A percentile compares a stretch with the other conserved stretches of the same genome.
Conservation (phyloP, 1,140 invertebrate species). For the Leptestheria dahalacensis region DNA sequence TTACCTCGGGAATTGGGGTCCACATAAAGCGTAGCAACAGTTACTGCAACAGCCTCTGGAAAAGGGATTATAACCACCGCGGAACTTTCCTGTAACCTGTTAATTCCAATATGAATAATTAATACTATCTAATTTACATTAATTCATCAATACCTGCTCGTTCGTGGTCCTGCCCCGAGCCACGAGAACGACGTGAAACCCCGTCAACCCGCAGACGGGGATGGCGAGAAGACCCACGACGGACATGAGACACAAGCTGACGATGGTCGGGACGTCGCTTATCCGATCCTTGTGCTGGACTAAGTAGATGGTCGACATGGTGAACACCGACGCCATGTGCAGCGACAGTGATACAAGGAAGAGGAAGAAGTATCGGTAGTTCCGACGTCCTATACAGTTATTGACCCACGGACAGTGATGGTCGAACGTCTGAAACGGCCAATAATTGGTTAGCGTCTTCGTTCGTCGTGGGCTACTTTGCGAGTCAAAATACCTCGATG, state of each 20-base stretch:
- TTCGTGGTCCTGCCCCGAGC: conserved; percentile 98
- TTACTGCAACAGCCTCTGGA: conserved; percentile 84
- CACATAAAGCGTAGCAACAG: conserved; percentile 87
- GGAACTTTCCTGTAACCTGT: conserved; percentile 89
- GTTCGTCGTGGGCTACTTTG: not conserved
- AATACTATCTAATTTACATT: not conserved
- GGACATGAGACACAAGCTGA: conserved; percentile 72
- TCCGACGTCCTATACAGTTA: conserved; percentile 96
- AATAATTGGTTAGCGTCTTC: conserved; percentile 26
- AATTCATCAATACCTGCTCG: conserved; percentile 55
- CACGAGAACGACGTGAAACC: conserved; percentile 94
- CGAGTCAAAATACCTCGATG: conserved; percentile 64
- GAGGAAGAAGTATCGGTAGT: conserved; percentile 97
- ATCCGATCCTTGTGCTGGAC: conserved; percentile 67
- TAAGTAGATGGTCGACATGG: conserved; percentile 78
- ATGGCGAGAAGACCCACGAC: conserved; percentile 81
- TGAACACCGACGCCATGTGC: conserved; percentile 95
- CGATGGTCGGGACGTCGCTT: conserved; percentile 62
- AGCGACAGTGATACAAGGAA: conserved; percentile 90
- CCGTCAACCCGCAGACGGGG: conserved; percentile 91
- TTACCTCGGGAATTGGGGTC: conserved; percentile 93
- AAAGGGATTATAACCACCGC: conserved; percentile 92
- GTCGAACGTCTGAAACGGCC: conserved; percentile 99
- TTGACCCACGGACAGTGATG: conserved; percentile 99
- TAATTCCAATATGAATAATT: conserved; percentile 14